phyloP scores from a whole-genome alignment of 2,113 vertebrate species.

The Athene noctua region DNA sequence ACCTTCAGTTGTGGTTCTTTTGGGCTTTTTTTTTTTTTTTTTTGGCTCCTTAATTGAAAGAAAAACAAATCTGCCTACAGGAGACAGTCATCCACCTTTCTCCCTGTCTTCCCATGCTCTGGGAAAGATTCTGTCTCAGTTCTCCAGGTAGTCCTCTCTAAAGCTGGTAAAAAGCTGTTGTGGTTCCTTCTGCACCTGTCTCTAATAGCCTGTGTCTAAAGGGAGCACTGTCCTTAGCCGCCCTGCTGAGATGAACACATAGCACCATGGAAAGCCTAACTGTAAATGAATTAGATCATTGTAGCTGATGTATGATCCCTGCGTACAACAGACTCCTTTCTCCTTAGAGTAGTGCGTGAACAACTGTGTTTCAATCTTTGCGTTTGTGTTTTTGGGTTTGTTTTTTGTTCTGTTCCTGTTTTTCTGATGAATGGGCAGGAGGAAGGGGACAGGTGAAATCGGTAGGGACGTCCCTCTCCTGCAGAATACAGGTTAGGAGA shows the following conservation, averaged over 20 bases:
- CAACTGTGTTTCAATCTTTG: not conserved
- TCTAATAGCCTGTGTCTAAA: slow-evolving; percentile 19
- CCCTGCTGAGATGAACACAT: not conserved
- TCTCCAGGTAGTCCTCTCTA: slow-evolving; percentile 46
- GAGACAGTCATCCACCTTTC: slow-evolving; percentile 40
- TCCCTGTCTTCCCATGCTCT: not conserved
- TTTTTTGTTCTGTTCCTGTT: not conserved
- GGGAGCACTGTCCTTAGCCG: slow-evolving; percentile 41
- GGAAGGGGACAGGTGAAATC: not conserved
- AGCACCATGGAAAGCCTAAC: slow-evolving; percentile 28
- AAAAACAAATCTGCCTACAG: slow-evolving; percentile 42
- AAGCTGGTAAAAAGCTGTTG: slow-evolving; percentile 10
- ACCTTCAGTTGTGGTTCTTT: slow-evolving; percentile 65
- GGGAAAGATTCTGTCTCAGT: slow-evolving; percentile 43
- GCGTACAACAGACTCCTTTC: slow-evolving; percentile 29
- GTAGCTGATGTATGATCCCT: slow-evolving; percentile 42
- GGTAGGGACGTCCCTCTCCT: not conserved
- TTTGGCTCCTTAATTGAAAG: not conserved
- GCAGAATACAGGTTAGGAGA: not conserved
- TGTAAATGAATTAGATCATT: slow-evolving; percentile 23
- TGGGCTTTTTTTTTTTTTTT: not conserved
- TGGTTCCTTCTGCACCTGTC: slow-evolving; percentile 34
- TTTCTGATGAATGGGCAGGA: not conserved
- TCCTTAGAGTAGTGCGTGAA: slow-evolving; percentile 30
- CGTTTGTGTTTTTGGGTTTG: not conserved